Evolutionary conservation across 2,888 invertebrate species (phyloP), one percentile per base, ranked within the genome.

Genomic region (Luperina nickerlii): DNA sequence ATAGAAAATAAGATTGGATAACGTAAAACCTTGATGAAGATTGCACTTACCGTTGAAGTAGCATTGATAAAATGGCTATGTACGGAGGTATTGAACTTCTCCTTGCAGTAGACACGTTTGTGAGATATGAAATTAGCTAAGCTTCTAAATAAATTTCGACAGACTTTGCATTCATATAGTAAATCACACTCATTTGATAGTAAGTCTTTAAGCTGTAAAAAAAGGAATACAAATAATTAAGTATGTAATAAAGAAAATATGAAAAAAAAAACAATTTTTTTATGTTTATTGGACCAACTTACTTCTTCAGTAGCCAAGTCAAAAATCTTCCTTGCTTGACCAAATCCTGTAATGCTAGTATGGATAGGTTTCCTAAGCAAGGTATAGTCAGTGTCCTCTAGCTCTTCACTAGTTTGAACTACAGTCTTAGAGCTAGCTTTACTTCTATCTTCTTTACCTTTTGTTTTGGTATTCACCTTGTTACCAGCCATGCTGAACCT

Each of bases 91-190:
- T 96, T 96, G 89, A 97, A 98, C 85, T 97, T 97, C 78, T 97
- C 97, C 87, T 95, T 97, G 92, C 99, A 99, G 93, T 98, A 99
- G 63, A 98, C 97, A 81, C 99, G 97, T 95, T 99, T 99, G 94
- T 99, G 99, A 60, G 98, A 98, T 88, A 99, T 97, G 92, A 99
- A 98, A 95, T 99, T 99, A 27, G 98, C 98, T 85, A 99, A 96
- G 93, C 98, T 98, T 88, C 99, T 97, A 93, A 99, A 99, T 91
- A 99, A 97, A 91, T 98, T 98, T 60, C 98, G 97, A 92, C 99
- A 99, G 38, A 98, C 97, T 94, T 98, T 98, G 95, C 99, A 99
- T 95, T 99, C 99, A 95, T 98, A 98, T 90, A 99, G 97, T 79
- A 99, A 95, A 93, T 98, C 98, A 97, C 99, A 99, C 96, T 99